Conservation (phyloP, 1,140 invertebrate species). For the Spodoptera frugiperda region DNA sequence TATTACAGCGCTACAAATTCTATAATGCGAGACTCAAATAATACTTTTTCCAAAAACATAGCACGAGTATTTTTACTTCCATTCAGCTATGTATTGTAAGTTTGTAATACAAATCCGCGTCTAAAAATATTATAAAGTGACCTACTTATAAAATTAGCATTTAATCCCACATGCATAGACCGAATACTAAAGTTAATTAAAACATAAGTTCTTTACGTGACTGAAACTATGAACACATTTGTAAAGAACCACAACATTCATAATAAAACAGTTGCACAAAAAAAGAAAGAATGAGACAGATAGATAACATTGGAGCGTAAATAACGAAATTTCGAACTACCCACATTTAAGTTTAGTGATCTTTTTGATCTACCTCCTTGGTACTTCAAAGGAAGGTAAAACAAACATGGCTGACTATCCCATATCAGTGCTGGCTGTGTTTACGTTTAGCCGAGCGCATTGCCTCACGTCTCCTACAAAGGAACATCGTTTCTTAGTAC, state of each 20-base stretch:
- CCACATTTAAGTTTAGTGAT: background rate
- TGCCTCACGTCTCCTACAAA: slow-evolving; percentile 15
- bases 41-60: too few relatives aligned
- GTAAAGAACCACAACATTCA: background rate
- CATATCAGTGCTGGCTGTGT: slow-evolving; percentile 6
- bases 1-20: too few relatives aligned
- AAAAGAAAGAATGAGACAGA: background rate
- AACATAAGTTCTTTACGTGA: background rate
- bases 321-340: background rate
- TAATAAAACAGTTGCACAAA: too few relatives aligned
- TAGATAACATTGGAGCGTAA: background rate
- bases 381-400: slow-evolving; percentile 24
- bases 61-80: background rate
- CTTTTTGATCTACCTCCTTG: background rate
- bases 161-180: slow-evolving; percentile 1
- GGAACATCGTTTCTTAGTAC: background rate
- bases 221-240: too few relatives aligned
- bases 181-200: background rate
- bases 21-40: too few relatives aligned
- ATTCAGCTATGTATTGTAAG: background rate
- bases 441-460: slow-evolving; percentile 35
- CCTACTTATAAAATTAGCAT: slow-evolving; percentile 4
- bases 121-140: background rate
- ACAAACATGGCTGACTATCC: slow-evolving; percentile 1
- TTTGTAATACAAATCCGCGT: too few relatives aligned